These are phyloP conservation scores for Platycheirus albimanus DNA, from an alignment of 2,888 invertebrate genomes.

Conservation along the genomic window DNA sequence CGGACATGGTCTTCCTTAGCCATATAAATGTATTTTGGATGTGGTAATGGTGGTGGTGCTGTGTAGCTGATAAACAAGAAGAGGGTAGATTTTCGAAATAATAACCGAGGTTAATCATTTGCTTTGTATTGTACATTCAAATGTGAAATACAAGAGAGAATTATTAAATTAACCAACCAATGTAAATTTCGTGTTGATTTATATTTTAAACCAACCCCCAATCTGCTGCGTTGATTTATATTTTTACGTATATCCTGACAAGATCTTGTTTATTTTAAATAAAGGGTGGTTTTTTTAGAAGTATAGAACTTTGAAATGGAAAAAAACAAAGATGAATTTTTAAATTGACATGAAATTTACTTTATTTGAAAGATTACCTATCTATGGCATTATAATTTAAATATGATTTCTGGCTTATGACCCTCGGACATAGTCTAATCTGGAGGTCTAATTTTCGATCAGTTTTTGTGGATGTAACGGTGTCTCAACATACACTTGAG, in stretches of 20 bases:
- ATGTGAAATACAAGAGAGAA: conserved; percentile 7
- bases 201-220: too few relatives aligned
- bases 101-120: conserved; percentile 36
- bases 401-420: too few relatives aligned
- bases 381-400: too few relatives aligned
- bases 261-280: conserved; percentile 17
- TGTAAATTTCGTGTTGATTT: conserved; percentile 16
- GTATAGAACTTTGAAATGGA: too few relatives aligned
- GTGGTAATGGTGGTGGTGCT: too few relatives aligned
- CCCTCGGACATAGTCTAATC: too few relatives aligned
- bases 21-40: too few relatives aligned
- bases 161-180: conserved; percentile 28
- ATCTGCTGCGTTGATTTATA: not conserved
- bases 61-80: conserved; percentile 1
- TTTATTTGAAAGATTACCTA: too few relatives aligned
- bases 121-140: conserved; percentile 6
- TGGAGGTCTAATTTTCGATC: too few relatives aligned
- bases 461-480: not conserved
- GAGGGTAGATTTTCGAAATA: conserved; percentile 24
- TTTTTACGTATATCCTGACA: not conserved
- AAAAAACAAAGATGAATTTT: too few relatives aligned
- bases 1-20: conserved; percentile 6
- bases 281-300: too few relatives aligned
- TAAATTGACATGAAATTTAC: too few relatives aligned
- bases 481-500: conserved; percentile 22